Evolutionary conservation across 2,113 vertebrate species (phyloP).

Genomic region (Enhydra lutris): DNA sequence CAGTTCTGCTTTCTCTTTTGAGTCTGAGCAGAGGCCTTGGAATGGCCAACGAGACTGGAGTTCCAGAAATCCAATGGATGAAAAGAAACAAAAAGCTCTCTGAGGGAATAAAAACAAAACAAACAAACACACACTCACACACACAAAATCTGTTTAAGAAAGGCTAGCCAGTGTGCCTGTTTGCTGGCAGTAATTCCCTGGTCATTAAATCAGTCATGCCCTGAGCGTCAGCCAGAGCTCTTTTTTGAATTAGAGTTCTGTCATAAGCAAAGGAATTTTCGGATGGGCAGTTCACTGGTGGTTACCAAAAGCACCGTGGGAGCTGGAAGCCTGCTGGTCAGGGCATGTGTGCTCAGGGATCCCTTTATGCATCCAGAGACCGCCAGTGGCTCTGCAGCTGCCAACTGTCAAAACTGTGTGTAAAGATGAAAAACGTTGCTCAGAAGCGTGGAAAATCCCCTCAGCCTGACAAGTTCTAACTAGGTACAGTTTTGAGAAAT

Average conservation of each 20-base stretch:
- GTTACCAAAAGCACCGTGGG: background rate
- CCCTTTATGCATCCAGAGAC: background rate
- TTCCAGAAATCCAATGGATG: background rate
- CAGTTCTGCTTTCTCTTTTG: background rate
- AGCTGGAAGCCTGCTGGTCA: background rate
- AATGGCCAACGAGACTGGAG: background rate
- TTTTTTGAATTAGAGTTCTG: background rate
- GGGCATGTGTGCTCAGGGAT: background rate
- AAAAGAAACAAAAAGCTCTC: background rate
- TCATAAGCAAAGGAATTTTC: background rate
- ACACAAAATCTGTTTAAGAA: background rate
- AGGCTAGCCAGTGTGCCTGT: background rate
- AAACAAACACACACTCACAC: background rate
- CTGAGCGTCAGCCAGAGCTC: background rate
- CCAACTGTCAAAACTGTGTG: slow-evolving; percentile 12
- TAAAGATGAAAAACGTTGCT: slow-evolving; percentile 40
- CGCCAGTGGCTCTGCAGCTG: background rate
- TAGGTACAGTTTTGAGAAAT: slow-evolving; percentile 60
- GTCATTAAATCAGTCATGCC: background rate
- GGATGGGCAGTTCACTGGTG: too few relatives aligned
- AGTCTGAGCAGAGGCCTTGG: background rate
- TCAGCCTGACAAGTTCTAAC: background rate
- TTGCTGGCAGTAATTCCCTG: background rate
- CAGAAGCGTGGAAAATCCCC: slow-evolving; percentile 60
- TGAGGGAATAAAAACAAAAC: background rate